Conservation (phyloP, 1,140 invertebrate species). For the Oncopodura yosiiana region DNA sequence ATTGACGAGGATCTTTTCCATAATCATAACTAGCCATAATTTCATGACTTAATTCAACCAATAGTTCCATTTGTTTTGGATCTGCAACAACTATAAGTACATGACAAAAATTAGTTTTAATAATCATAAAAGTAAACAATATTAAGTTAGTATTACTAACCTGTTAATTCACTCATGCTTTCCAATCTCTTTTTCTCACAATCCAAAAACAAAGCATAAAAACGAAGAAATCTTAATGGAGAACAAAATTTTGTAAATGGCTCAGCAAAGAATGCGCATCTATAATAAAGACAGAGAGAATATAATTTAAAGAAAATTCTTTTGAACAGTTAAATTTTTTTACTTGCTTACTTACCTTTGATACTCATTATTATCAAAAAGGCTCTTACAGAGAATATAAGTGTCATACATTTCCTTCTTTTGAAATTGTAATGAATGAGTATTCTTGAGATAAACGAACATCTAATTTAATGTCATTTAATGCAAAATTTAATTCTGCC, state of each 20-base stretch:
- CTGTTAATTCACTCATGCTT: conserved; percentile 65
- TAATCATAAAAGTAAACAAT: not conserved
- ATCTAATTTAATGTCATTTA: conserved; percentile 54
- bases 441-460: conserved; percentile 40
- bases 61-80: conserved; percentile 45
- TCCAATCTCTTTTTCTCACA: conserved; percentile 79
- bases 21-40: conserved; percentile 40
- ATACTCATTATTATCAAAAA: conserved; percentile 87
- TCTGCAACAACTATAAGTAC: conserved; percentile 38
- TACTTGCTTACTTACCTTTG: too few relatives aligned
- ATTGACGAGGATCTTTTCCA: conserved; percentile 50
- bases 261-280: conserved; percentile 73
- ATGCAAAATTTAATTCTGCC: conserved; percentile 66
- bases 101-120: conserved; percentile 6
- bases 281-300: conserved; percentile 22
- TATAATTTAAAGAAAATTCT: not conserved
- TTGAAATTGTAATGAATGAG: conserved; percentile 39
- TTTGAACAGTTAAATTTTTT: conserved; percentile 1
- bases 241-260: conserved; percentile 49
- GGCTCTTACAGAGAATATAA: conserved; percentile 73
- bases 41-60: conserved; percentile 26
- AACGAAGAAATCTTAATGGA: conserved; percentile 66
- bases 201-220: conserved; percentile 77
- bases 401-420: conserved; percentile 53
- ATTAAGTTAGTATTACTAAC: conserved; percentile 37